Evolutionary conservation across 2,888 invertebrate genomes (phyloP).

Genomic region (Cheilosia pagana): DNA sequence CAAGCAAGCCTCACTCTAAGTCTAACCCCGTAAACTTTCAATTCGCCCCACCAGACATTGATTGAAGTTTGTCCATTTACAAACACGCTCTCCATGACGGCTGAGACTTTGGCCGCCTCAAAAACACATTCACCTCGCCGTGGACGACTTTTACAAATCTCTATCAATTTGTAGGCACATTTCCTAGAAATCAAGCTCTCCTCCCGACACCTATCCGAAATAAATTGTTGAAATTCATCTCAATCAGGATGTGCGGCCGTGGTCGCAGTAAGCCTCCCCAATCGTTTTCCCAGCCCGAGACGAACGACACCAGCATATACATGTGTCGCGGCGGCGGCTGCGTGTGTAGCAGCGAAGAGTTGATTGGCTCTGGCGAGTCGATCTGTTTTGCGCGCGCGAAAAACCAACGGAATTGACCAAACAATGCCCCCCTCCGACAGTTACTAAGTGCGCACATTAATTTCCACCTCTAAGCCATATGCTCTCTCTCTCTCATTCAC

Average conservation of each 20-base stretch:
- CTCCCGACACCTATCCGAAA: constrained; percentile 38
- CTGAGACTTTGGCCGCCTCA: neutral
- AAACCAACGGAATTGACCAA: constrained; percentile 71
- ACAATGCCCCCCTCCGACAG: constrained; percentile 73
- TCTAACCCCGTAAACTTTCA: neutral
- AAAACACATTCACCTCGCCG: neutral
- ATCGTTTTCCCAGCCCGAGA: constrained; percentile 43
- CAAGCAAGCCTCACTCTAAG: no score
- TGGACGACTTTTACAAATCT: constrained; percentile 54
- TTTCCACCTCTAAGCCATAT: constrained; percentile 66
- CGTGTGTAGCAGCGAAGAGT: neutral
- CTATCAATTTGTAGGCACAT: constrained; percentile 36
- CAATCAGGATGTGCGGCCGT: constrained; percentile 63
- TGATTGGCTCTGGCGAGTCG: constrained; percentile 25
- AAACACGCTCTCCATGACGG: neutral
- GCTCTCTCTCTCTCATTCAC: constrained; percentile 24
- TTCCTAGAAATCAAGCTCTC: constrained; percentile 62
- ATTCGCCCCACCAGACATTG: neutral
- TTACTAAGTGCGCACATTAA: constrained; percentile 73
- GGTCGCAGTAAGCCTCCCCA: constrained; percentile 33
- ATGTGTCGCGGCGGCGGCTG: constrained; percentile 10
- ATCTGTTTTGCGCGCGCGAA: constrained; percentile 31
- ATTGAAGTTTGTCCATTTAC: constrained; percentile 2
- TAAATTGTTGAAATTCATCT: constrained; percentile 71
- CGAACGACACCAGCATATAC: constrained; percentile 48